A percentile compares a stretch with the other conserved stretches of the same genome.
phyloP scores from a whole-genome alignment of 2,888 invertebrate species.

The Alitta virens region DNA sequence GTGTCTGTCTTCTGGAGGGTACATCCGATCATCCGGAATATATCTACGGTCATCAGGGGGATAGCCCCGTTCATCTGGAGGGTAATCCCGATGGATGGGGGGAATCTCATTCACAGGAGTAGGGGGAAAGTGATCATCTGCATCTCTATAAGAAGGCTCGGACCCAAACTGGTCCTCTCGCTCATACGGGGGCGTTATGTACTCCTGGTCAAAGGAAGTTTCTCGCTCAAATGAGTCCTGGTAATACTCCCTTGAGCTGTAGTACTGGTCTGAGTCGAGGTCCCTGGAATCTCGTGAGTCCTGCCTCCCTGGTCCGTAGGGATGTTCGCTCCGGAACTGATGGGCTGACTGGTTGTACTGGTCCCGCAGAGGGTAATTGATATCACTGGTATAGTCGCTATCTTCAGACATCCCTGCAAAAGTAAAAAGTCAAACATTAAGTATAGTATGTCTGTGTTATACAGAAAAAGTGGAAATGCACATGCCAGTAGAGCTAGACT shows the following conservation, averaged over 20 bases:
- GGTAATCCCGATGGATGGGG: no score
- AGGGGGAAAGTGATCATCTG: no score
- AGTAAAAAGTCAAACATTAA: constrained; percentile 7
- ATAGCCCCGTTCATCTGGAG: neutral
- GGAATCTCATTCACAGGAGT: no score
- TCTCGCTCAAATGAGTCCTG: constrained; percentile 20
- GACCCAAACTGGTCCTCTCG: no score
- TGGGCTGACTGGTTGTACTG: constrained; percentile 90
- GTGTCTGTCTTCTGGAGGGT: no score
- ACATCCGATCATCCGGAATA: neutral
- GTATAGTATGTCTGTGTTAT: no score
- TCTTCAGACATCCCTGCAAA: constrained; percentile 81
- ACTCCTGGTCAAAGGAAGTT: constrained; percentile 7
- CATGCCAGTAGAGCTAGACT: no score
- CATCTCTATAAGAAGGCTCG: no score
- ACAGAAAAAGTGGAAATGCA: no score
- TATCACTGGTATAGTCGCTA: constrained; percentile 94
- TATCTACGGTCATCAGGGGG: constrained; percentile 4
- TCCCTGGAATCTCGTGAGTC: constrained; percentile 59
- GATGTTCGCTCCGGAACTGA: constrained; percentile 62
- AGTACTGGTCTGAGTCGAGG: constrained; percentile 59
- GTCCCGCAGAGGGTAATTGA: constrained; percentile 76
- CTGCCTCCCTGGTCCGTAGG: constrained; percentile 51
- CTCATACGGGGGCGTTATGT: no score
- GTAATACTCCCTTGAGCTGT: constrained; percentile 1